phyloP scores from a whole-genome alignment of 92 coral and sea anemone genomes.

The Zoanthus gigantus region DNA sequence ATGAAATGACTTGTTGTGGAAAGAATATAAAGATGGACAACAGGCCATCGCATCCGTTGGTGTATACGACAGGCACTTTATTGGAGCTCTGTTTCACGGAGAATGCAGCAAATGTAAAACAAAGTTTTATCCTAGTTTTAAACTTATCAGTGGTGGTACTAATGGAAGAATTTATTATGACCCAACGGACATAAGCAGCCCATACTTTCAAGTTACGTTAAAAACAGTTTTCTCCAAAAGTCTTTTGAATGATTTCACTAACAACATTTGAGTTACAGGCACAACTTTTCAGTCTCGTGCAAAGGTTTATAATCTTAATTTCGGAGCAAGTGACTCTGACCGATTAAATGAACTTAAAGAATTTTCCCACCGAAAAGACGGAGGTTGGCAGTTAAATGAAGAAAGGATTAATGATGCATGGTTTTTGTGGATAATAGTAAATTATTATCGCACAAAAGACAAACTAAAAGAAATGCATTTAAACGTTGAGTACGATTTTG shows the following conservation, averaged over 20 bases:
- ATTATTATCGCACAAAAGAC: conserved; percentile 43
- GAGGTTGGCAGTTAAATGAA: conserved; percentile 72
- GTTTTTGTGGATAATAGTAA: conserved; percentile 63
- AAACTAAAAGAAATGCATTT: conserved; percentile 39
- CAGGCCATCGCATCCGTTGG: conserved; percentile 74
- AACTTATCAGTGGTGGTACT: conserved; percentile 18
- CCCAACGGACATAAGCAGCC: conserved; percentile 32
- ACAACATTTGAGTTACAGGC: conserved; percentile 78
- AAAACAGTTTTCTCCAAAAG: conserved; percentile 72
- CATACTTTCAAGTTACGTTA: conserved; percentile 76
- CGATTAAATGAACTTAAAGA: conserved; percentile 63
- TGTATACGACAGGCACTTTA: conserved; percentile 73
- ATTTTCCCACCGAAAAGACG: conserved; percentile 66
- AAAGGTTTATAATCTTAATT: conserved; percentile 75
- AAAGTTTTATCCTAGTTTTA: conserved; percentile 69
- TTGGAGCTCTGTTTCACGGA: conserved; percentile 83
- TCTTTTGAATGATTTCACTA: conserved; percentile 64
- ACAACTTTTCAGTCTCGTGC: conserved; percentile 79
- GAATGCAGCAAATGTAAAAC: conserved; percentile 69
- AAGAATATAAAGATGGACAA: conserved; percentile 69
- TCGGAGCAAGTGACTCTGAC: conserved; percentile 48
- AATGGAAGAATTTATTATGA: conserved; percentile 53
- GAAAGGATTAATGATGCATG: conserved; percentile 77
- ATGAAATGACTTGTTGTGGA: conserved; percentile 60
- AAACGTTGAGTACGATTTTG: background rate